Conservation (phyloP, 2,113 vertebrate genomes). For the Myiopsitta monachus region DNA sequence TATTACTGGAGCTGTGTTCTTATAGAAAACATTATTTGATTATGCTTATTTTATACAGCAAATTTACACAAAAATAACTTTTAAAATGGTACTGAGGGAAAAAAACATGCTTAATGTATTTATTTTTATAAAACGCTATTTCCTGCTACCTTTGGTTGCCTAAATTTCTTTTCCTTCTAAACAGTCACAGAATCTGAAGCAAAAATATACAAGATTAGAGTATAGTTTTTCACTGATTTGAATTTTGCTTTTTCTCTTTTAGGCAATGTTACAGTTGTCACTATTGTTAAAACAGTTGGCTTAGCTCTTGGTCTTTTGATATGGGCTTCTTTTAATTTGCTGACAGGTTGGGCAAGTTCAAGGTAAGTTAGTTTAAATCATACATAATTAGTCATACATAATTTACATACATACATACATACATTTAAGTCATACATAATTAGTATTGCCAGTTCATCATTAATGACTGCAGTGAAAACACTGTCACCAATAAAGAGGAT, state of each 20-base stretch:
- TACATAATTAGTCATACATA: neutral
- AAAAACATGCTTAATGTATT: neutral
- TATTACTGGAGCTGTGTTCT: neutral
- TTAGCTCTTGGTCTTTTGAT: slow-evolving; percentile 87
- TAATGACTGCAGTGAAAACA: neutral
- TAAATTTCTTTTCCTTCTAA: neutral
- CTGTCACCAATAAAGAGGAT: neutral
- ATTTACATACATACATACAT: no score
- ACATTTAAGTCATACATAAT: neutral
- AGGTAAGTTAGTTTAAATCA: slow-evolving; percentile 72
- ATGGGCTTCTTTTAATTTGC: slow-evolving; percentile 86
- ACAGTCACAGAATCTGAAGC: neutral
- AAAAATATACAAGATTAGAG: neutral
- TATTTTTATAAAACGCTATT: neutral
- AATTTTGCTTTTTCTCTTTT: neutral
- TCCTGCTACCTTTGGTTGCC: neutral
- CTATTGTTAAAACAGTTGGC: slow-evolving; percentile 88
- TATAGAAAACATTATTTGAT: neutral
- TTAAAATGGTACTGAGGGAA: neutral
- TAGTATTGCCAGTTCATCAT: neutral
- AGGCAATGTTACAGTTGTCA: slow-evolving; percentile 87
- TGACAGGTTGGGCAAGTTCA: slow-evolving; percentile 91
- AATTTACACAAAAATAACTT: neutral
- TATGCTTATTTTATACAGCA: neutral
- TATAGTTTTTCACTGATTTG: neutral